Evolutionary conservation across 2,797 vertebrate species (phyloP).

Genomic region (Arrhamphus sclerolepis): DNA sequence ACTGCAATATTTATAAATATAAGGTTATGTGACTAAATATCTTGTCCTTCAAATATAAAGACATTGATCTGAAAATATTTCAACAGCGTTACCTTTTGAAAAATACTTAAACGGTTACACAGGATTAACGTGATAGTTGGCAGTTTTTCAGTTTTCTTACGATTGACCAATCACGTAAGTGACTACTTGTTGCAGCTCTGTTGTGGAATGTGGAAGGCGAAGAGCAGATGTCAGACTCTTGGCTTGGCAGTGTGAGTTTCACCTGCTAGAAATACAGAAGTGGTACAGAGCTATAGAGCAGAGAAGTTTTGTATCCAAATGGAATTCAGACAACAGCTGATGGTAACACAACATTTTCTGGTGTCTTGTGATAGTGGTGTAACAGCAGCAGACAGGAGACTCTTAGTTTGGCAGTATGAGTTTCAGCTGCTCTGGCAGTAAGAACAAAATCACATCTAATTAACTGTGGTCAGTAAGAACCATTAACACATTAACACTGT

Average conservation of each 20-base stretch:
- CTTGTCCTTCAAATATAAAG: neutral
- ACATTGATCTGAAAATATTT: neutral
- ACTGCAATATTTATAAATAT: neutral
- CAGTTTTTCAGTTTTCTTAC: conserved; percentile 8
- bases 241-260: conserved; percentile 75
- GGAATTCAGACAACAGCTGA: conserved; percentile 24
- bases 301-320: conserved; percentile 32
- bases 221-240: conserved; percentile 60
- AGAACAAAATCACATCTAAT: conserved; percentile 57
- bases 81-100: neutral
- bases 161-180: conserved; percentile 1
- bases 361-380: conserved; percentile 32
- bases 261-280: conserved; percentile 55
- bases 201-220: conserved; percentile 73
- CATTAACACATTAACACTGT: conserved; percentile 21
- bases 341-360: conserved; percentile 16
- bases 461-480: conserved; percentile 45
- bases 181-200: conserved; percentile 18
- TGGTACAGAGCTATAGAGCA: conserved; percentile 40
- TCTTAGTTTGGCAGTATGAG: conserved; percentile 80
- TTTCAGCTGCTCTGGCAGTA: conserved; percentile 78
- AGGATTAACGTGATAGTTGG: conserved; percentile 1
- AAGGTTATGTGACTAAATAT: neutral
- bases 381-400: conserved; percentile 75
- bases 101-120: neutral